phyloP scores from a whole-genome alignment of 2,797 vertebrate species.

The Syngnathus acus region DNA sequence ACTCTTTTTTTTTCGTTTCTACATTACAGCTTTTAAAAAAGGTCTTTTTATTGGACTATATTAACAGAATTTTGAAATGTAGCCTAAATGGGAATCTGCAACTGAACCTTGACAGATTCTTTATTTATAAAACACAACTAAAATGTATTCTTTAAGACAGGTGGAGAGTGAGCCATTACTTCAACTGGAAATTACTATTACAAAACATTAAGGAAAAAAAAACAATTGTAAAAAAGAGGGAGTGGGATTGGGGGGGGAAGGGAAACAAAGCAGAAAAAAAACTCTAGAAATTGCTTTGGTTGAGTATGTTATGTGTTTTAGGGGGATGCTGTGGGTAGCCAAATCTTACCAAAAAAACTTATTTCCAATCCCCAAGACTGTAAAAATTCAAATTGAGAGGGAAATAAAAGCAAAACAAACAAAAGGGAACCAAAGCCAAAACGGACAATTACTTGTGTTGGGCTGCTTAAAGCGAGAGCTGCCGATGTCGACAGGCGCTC shows the following conservation, averaged over 20 bases:
- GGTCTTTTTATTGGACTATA: constrained; percentile 66
- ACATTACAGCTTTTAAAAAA: constrained; percentile 72
- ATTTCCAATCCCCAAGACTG: constrained; percentile 62
- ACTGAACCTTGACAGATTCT: constrained; percentile 84
- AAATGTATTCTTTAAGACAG: constrained; percentile 65
- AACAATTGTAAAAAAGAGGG: constrained; percentile 70
- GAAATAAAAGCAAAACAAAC: constrained; percentile 78
- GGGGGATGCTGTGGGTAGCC: constrained; percentile 32
- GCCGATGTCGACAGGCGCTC: constrained; percentile 89
- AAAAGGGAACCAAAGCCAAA: constrained; percentile 74
- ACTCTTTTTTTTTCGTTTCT: constrained; percentile 46
- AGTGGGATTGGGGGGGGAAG: constrained; percentile 48
- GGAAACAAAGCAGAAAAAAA: constrained; percentile 52
- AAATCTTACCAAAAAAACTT: constrained; percentile 43
- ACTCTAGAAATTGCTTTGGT: constrained; percentile 60
- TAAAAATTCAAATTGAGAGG: constrained; percentile 75
- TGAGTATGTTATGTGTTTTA: constrained; percentile 22
- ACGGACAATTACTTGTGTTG: constrained; percentile 98
- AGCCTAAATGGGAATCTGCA: constrained; percentile 99
- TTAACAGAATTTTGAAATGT: constrained; percentile 99
- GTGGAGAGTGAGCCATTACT: constrained; percentile 59
- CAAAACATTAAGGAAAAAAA: constrained; percentile 65
- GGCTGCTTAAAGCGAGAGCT: constrained; percentile 93
- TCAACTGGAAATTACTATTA: constrained; percentile 54
- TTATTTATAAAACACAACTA: constrained; percentile 69